Evolutionary conservation across 1,140 invertebrate genomes (phyloP).

Genomic region (Carcinoscorpius rotundicauda): DNA sequence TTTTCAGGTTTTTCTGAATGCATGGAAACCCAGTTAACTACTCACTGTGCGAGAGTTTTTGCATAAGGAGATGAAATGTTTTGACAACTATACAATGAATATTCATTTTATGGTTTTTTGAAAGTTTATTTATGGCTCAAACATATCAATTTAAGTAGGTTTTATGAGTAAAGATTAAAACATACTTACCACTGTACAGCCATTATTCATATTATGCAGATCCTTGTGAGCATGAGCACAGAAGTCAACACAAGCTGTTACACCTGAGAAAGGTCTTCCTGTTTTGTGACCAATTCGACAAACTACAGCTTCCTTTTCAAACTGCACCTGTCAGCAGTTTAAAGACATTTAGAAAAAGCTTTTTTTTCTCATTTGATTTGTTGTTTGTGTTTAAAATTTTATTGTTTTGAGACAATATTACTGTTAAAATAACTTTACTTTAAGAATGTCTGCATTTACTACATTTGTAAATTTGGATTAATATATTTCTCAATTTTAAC

Average conservation of each 20-base stretch:
- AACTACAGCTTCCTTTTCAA: slow-evolving; percentile 72
- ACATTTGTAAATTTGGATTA: no score
- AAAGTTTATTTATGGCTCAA: no score
- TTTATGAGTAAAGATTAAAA: background rate
- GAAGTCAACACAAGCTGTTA: slow-evolving; percentile 91
- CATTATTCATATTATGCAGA: slow-evolving; percentile 93
- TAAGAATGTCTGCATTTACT: no score
- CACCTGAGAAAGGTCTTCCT: slow-evolving; percentile 86
- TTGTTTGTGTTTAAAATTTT: no score
- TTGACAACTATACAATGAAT: background rate
- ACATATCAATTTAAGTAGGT: background rate
- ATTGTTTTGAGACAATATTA: no score
- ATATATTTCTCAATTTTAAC: no score
- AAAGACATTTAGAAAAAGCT: no score
- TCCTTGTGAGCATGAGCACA: slow-evolving; percentile 92
- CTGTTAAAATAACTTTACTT: no score
- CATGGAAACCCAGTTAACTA: no score
- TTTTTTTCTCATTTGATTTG: no score
- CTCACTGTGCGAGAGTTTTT: no score
- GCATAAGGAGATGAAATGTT: slow-evolving; percentile 14
- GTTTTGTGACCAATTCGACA: slow-evolving; percentile 74
- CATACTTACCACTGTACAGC: slow-evolving; percentile 71
- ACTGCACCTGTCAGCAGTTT: slow-evolving; percentile 40
- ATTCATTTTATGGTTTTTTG: background rate
- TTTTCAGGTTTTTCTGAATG: no score